Evolutionary conservation across 2,888 invertebrate genomes (phyloP).

Genomic region (Pachliopta kotzebuea): DNA sequence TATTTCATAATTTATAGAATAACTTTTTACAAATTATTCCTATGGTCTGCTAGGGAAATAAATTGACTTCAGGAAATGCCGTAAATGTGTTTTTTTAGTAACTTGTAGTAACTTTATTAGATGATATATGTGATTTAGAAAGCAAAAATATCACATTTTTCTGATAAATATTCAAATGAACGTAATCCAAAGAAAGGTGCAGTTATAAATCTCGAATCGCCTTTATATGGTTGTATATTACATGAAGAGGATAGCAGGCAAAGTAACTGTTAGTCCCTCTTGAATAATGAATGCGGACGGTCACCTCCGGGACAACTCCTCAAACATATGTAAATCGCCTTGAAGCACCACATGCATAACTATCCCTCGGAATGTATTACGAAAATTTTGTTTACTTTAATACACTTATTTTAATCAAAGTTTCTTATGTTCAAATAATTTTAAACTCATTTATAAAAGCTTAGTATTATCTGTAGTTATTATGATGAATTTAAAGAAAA

Average conservation of each 20-base stretch:
- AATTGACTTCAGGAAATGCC: too few relatives aligned
- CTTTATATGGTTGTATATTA: slow-evolving; percentile 25
- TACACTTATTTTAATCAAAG: background rate
- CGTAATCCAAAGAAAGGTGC: slow-evolving; percentile 9
- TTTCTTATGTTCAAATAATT: background rate
- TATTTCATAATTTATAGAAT: too few relatives aligned
- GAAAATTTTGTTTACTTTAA: slow-evolving; percentile 14
- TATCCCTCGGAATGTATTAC: slow-evolving; percentile 10
- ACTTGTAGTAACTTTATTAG: too few relatives aligned
- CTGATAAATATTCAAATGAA: slow-evolving; percentile 11
- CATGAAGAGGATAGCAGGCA: slow-evolving; percentile 27
- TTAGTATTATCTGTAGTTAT: too few relatives aligned
- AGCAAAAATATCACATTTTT: background rate
- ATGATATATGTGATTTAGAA: too few relatives aligned
- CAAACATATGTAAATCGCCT: slow-evolving; percentile 45
- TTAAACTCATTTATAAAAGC: background rate
- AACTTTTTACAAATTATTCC: too few relatives aligned
- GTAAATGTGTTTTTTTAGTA: too few relatives aligned
- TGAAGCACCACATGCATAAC: slow-evolving; percentile 23
- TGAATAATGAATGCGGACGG: slow-evolving; percentile 44
- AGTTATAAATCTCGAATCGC: slow-evolving; percentile 18
- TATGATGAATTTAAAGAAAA: too few relatives aligned
- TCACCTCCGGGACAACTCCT: slow-evolving; percentile 41
- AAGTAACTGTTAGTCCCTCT: slow-evolving; percentile 35
- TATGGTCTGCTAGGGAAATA: too few relatives aligned